Percentiles rank a stretch among this genome's conserved stretches.
These are phyloP conservation scores for Pipistrellus kuhlii DNA, from an alignment of 2,797 vertebrate species.

Conservation along the genomic window DNA sequence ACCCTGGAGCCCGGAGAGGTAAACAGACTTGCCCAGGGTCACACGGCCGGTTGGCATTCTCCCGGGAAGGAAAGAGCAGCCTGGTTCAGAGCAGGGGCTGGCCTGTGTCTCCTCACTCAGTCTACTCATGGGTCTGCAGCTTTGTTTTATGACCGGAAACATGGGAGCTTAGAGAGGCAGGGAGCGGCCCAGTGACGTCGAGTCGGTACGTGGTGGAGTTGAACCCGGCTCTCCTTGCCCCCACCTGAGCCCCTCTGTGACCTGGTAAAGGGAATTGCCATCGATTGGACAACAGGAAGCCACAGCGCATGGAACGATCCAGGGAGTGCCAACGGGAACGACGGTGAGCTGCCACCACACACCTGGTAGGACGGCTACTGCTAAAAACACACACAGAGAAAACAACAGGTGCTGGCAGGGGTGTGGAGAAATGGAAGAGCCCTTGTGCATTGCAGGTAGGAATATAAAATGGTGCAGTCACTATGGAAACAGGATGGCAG, in stretches of 20 bases:
- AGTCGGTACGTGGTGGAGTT: not conserved
- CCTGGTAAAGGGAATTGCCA: not conserved
- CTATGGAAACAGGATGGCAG: not conserved
- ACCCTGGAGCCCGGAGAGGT: not conserved
- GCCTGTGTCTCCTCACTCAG: accelerated
- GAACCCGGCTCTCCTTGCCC: not conserved
- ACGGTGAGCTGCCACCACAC: not conserved
- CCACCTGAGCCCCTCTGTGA: not conserved
- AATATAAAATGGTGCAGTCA: not conserved
- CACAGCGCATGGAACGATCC: not conserved
- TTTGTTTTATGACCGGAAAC: not conserved
- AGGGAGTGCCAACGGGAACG: not conserved
- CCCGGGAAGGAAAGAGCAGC: not conserved
- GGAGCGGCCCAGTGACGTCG: too few species aligned
- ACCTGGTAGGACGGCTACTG: not conserved
- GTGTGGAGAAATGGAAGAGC: not conserved
- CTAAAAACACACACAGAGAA: too few species aligned
- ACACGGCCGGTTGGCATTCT: not conserved
- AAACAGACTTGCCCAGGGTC: not conserved
- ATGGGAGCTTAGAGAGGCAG: not conserved
- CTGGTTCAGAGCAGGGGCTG: not conserved
- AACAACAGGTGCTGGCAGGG: not conserved
- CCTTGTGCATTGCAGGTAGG: not conserved
- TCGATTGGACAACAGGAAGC: not conserved
- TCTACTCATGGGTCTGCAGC: too few species aligned